Percentiles rank a stretch among this genome's conserved stretches.
phyloP scores from a whole-genome alignment of 2,797 vertebrate species.

The Fringilla coelebs region DNA sequence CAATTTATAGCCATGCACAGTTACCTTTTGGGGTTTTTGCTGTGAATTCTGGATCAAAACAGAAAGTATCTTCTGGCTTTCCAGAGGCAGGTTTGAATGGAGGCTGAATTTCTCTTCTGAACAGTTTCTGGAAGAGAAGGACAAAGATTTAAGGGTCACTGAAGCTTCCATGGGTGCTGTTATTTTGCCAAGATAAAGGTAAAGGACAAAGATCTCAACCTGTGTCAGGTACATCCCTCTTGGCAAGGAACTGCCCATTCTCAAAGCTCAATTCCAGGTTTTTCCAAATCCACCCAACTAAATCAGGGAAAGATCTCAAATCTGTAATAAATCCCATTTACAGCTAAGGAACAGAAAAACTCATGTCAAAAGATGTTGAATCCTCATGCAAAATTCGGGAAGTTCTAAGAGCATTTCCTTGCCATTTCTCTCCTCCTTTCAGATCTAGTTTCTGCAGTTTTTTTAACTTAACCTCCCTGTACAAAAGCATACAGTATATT shows the following conservation, averaged over 20 bases:
- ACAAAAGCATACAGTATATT: not conserved
- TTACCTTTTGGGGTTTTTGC: constrained; percentile 98
- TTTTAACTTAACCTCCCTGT: not conserved
- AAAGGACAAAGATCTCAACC: not conserved
- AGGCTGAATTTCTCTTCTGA: constrained; percentile 92
- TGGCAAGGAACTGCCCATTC: not conserved
- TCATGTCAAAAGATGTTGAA: not conserved
- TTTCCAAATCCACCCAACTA: not conserved
- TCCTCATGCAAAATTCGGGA: not conserved
- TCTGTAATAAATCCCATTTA: not conserved
- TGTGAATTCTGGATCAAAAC: constrained; percentile 98
- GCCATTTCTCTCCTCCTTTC: not conserved
- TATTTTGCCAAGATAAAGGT: not conserved
- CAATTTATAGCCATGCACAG: not conserved
- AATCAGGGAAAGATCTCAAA: not conserved
- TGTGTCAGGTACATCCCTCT: not conserved
- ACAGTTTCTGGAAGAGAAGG: constrained; percentile 84
- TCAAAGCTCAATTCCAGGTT: not conserved
- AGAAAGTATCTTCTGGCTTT: constrained; percentile 97
- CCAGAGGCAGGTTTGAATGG: constrained; percentile 96
- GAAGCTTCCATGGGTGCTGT: not conserved
- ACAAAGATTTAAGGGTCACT: not conserved
- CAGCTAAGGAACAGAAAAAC: not conserved
- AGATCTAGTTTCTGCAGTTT: not conserved
- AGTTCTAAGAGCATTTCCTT: not conserved